phyloP scores from a whole-genome alignment of 2,888 invertebrate genomes.

The Lucinisca nassula region DNA sequence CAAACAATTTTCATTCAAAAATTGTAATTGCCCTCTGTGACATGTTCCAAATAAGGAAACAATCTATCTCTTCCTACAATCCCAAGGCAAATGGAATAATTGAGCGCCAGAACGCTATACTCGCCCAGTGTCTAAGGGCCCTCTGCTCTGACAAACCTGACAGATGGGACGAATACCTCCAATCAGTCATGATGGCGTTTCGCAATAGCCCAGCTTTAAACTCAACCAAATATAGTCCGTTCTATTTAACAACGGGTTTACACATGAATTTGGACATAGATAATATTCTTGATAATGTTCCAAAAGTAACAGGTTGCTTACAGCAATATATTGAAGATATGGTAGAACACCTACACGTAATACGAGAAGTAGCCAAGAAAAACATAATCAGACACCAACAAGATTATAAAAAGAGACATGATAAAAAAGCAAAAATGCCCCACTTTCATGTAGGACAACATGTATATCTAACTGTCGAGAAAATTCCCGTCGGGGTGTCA shows the following conservation, averaged over 20 bases:
- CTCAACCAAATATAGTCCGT: conserved; percentile 37
- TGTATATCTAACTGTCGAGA: conserved; percentile 14
- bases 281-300: not conserved
- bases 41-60: not conserved
- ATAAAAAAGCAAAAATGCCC: conserved; percentile 29
- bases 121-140: conserved; percentile 8
- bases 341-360: not conserved
- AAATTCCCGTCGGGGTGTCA: conserved; percentile 17
- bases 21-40: not conserved
- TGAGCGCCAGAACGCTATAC: not conserved
- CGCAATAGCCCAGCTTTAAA: conserved; percentile 15
- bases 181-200: conserved; percentile 31
- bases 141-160: not conserved
- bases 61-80: not conserved
- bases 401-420: conserved; percentile 19
- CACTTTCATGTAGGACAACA: conserved; percentile 18
- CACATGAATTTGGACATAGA: conserved; percentile 28
- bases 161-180: conserved; percentile 20
- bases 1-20: not conserved
- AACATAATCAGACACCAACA: conserved; percentile 10
- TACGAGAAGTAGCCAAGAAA: not conserved
- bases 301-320: not conserved
- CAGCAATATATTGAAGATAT: conserved; percentile 3
- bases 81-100: not conserved
- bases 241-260: conserved; percentile 26